Evolutionary conservation across 2,888 invertebrate genomes (phyloP).

Genomic region (Proisotoma minuta): DNA sequence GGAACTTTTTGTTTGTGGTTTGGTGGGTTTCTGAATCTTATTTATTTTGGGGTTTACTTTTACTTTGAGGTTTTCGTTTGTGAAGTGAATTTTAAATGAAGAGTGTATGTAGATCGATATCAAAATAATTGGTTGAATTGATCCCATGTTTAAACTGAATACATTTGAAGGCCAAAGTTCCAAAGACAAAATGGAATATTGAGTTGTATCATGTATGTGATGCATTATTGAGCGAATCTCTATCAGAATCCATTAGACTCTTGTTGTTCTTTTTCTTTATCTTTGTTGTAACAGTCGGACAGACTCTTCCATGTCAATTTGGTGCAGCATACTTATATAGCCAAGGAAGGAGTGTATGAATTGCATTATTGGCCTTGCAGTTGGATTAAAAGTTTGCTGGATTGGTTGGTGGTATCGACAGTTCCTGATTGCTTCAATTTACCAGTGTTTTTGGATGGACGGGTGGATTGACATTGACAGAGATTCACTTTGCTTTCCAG

Average conservation of each 20-base stretch:
- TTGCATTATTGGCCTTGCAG: too few relatives aligned
- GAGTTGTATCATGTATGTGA: not conserved
- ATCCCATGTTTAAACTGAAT: not conserved
- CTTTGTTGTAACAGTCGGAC: not conserved
- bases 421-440: too few relatives aligned
- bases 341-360: too few relatives aligned
- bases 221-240: slow-evolving; percentile 7
- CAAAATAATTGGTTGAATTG: slow-evolving; percentile 18
- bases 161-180: too few relatives aligned
- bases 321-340: too few relatives aligned
- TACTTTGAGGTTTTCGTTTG: not conserved
- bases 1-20: not conserved
- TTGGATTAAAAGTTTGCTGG: too few relatives aligned
- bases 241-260: slow-evolving; percentile 11
- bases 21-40: not conserved
- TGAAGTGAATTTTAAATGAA: not conserved
- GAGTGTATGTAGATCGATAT: slow-evolving; percentile 10
- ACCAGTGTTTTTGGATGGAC: too few relatives aligned
- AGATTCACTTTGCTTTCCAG: not conserved
- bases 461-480: slow-evolving; percentile 5
- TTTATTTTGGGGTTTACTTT: not conserved
- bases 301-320: too few relatives aligned
- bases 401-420: too few relatives aligned
- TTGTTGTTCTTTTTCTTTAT: not conserved
- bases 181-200: too few relatives aligned